phyloP scores from a whole-genome alignment of 2,888 invertebrate species.

The Temnothorax rugatulus region DNA sequence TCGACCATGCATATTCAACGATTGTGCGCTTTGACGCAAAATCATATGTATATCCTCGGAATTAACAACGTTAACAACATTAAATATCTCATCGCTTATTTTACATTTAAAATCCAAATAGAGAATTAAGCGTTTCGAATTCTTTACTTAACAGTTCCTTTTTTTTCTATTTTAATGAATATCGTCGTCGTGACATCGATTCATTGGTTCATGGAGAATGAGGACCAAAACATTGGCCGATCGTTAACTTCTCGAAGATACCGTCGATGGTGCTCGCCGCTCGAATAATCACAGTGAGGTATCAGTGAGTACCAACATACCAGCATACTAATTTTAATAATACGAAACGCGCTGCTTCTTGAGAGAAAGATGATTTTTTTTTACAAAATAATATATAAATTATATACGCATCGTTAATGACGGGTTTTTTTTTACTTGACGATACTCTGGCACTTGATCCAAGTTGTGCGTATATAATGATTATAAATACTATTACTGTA shows the following conservation, averaged over 20 bases:
- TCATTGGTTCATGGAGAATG: background rate
- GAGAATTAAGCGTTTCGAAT: background rate
- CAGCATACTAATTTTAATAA: too few species aligned
- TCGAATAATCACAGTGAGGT: too few species aligned
- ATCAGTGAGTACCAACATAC: too few species aligned
- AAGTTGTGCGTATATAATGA: background rate
- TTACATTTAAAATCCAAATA: background rate
- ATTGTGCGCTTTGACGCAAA: constrained; percentile 19
- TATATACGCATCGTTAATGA: background rate
- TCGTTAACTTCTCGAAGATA: constrained; percentile 1
- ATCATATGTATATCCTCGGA: background rate
- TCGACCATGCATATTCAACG: constrained; percentile 41
- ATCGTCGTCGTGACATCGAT: background rate
- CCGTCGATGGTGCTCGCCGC: constrained; percentile 31
- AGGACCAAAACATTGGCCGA: constrained; percentile 37
- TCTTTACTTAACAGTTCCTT: background rate
- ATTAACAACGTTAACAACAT: constrained; percentile 28
- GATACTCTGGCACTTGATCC: background rate
- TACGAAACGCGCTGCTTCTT: too few species aligned
- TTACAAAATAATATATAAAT: background rate
- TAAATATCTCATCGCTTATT: constrained; percentile 19
- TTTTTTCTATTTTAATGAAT: background rate
- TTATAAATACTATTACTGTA: background rate
- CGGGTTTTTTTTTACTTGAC: background rate
- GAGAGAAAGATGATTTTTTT: too few species aligned